These are phyloP conservation scores for Ariopsis seemanni DNA, from an alignment of 2,113 vertebrate species.

Conservation along the genomic window DNA sequence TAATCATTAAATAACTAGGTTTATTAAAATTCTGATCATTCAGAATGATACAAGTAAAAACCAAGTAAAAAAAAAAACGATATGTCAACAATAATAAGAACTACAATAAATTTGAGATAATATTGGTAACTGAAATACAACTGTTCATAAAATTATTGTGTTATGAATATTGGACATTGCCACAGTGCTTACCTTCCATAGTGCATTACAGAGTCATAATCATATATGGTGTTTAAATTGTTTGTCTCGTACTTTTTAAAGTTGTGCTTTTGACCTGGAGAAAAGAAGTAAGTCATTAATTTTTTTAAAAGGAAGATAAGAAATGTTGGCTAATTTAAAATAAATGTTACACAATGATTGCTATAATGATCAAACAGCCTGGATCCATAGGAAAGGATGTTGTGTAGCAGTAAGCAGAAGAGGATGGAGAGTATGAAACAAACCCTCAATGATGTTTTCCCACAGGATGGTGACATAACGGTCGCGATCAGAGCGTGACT, in stretches of 20 bases:
- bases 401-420: neutral
- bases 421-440: neutral
- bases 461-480: constrained; percentile 78
- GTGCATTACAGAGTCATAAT: constrained; percentile 78
- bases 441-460: constrained; percentile 79
- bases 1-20: neutral
- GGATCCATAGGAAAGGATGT: neutral
- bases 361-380: neutral
- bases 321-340: neutral
- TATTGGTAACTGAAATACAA: neutral
- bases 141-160: neutral
- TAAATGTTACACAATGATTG: neutral
- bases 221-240: constrained; percentile 75
- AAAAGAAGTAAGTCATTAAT: neutral
- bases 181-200: constrained; percentile 69
- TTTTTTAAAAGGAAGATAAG: neutral
- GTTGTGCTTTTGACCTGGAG: constrained; percentile 69
- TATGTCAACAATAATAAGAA: neutral
- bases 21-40: neutral
- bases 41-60: neutral
- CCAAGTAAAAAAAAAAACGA: neutral
- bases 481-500: constrained; percentile 82
- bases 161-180: neutral
- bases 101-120: neutral
- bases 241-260: constrained; percentile 74